These are phyloP conservation scores for Podilymbus podiceps DNA, from an alignment of 2,113 vertebrate species.

Conservation along the genomic window DNA sequence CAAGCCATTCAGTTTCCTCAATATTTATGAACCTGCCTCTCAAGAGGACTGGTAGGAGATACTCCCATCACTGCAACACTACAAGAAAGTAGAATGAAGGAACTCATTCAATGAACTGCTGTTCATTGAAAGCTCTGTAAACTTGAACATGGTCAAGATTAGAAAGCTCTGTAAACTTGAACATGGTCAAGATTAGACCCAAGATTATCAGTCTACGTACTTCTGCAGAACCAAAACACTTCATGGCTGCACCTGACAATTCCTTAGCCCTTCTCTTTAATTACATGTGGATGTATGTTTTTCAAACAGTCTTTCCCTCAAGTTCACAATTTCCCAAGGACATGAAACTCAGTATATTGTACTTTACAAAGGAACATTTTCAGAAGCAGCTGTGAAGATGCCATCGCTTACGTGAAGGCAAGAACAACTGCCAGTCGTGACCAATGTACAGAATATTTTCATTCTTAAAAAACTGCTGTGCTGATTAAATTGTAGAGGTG, in stretches of 20 bases:
- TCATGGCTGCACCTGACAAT: background rate
- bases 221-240: background rate
- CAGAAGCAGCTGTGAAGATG: background rate
- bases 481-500: background rate
- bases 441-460: background rate
- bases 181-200: background rate
- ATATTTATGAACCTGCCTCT: background rate
- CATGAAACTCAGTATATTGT: background rate
- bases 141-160: background rate
- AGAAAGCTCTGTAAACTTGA: too few relatives aligned
- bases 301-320: background rate
- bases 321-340: background rate
- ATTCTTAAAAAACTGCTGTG: background rate
- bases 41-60: background rate
- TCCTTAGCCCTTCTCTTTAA: background rate
- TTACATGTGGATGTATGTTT: background rate
- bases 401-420: background rate
- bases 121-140: background rate
- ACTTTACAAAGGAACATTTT: background rate
- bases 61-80: background rate
- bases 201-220: background rate
- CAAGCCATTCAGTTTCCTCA: slow-evolving; percentile 15
- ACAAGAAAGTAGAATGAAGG: slow-evolving; percentile 16
- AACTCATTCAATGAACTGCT: background rate
- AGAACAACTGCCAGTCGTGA: background rate